Evolutionary conservation across 1,140 invertebrate species (phyloP).

Genomic region (Phenacoccus solenopsis): DNA sequence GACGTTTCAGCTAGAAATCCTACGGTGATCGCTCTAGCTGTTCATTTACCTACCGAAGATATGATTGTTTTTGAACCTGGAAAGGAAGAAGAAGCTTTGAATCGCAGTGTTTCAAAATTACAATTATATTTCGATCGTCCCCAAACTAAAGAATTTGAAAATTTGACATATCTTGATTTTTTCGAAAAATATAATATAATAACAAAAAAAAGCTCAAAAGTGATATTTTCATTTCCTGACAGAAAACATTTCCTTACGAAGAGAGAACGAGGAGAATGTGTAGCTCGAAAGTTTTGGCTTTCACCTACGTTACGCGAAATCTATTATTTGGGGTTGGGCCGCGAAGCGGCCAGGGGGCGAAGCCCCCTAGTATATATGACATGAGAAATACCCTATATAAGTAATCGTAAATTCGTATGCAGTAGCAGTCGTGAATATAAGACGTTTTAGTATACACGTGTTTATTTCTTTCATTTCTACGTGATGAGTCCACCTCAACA

Average conservation of each 20-base stretch:
- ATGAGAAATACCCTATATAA: no score
- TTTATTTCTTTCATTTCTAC: no score
- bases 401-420: no score
- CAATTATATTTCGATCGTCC: slow-evolving; percentile 12
- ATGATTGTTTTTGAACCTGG: neutral
- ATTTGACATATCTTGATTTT: slow-evolving; percentile 6
- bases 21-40: neutral
- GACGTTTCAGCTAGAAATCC: slow-evolving; percentile 23
- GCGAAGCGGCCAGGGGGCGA: no score
- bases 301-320: slow-evolving; percentile 5
- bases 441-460: no score
- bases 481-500: no score
- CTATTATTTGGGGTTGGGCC: slow-evolving; percentile 7
- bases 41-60: slow-evolving; percentile 10
- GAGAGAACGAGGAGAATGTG: neutral
- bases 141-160: neutral
- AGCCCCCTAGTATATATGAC: no score
- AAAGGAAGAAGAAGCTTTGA: neutral
- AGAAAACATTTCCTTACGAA: neutral
- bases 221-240: neutral
- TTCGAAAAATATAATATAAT: slow-evolving; percentile 4
- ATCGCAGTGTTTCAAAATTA: neutral
- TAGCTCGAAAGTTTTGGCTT: neutral
- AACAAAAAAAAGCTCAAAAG: neutral
- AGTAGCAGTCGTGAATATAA: no score